Percentiles rank a stretch among this genome's conserved stretches.
Conservation (phyloP, 1,140 invertebrate genomes). For the Zaprionus tsacasi region DNA sequence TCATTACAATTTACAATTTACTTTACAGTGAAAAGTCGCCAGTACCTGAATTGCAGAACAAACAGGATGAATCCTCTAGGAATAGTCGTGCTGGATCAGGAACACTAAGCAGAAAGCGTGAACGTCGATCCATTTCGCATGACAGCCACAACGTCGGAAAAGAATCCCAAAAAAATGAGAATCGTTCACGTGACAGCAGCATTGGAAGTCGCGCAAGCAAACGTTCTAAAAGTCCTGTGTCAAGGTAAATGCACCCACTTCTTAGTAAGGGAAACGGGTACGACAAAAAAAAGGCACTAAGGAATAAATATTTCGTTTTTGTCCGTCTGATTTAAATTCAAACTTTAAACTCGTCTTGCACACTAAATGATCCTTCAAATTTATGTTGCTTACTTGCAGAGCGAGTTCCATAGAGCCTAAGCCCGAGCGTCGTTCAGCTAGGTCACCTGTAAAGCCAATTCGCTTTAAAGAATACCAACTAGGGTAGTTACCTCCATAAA, state of each 20-base stretch:
- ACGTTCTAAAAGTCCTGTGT: background rate
- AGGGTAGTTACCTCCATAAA: constrained; percentile 24
- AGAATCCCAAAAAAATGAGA: background rate
- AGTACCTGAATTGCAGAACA: background rate
- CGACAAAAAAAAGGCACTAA: background rate
- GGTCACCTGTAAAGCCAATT: constrained; percentile 39
- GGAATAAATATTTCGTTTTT: background rate
- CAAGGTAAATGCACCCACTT: background rate
- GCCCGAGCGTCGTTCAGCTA: constrained; percentile 39
- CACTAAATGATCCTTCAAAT: background rate
- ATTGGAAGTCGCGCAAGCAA: background rate
- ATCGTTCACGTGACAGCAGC: background rate
- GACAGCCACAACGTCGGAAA: background rate
- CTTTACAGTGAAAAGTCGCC: background rate
- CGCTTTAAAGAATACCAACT: constrained; percentile 45
- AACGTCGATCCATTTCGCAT: constrained; percentile 58
- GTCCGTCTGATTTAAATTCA: background rate
- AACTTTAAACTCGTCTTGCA: background rate
- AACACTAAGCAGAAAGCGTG: constrained; percentile 13
- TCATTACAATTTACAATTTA: background rate
- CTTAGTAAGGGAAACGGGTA: background rate
- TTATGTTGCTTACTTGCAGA: constrained; percentile 4
- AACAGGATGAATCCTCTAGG: background rate
- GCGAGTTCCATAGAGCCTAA: constrained; percentile 40
- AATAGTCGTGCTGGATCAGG: background rate